Evolutionary conservation across 2,888 invertebrate genomes (phyloP), one percentile per base, ranked within the genome.

Genomic region (Ctena decussata): DNA sequence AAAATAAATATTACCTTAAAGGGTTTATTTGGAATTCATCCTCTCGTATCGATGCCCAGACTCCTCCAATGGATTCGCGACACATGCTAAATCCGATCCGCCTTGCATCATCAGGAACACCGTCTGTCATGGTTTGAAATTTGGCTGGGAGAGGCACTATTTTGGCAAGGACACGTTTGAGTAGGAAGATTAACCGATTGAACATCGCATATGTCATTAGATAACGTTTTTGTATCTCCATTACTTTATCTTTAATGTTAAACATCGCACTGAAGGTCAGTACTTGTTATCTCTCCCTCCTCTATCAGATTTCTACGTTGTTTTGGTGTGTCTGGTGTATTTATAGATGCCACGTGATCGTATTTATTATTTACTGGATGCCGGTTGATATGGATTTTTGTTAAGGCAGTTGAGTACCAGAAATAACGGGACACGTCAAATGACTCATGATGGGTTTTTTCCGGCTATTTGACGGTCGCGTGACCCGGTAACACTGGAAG

Each of bases 51-150:
- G 89, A 76, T 2, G 90, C 85, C 94, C 94, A 94, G 3, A 89
- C 90, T 27, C 93, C 92, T 12, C 93, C 92, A 6, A 94, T 87
- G 0, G 92, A 93, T 77, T 94, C 92, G 46, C 89, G 86, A 78
- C 94, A 93, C 93, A 89, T 86, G 30, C 82, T 80, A 65, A 77
- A 89, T 6, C 82, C 86, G 30, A 80, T 65, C 18, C 49, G 30
- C 44, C 77, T 72, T 46, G 72, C 46, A 44, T 41, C 41, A 46
- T 41, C 44, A 5, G 72, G 46, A n/a, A 72, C 46, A 30, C 30
- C 44, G 39, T 44, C 72, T 12, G 72, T 15, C 72, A 72, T 72
- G 41, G 35, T 41, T 24, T n/a, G 65, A 35, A 12, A 3, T 65
- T 65, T 65, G 18, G 18, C 32, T 1, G 65, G 35, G 35, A 65